phyloP scores from a whole-genome alignment of 2,888 invertebrate species.

The Chymomyza amoena region DNA sequence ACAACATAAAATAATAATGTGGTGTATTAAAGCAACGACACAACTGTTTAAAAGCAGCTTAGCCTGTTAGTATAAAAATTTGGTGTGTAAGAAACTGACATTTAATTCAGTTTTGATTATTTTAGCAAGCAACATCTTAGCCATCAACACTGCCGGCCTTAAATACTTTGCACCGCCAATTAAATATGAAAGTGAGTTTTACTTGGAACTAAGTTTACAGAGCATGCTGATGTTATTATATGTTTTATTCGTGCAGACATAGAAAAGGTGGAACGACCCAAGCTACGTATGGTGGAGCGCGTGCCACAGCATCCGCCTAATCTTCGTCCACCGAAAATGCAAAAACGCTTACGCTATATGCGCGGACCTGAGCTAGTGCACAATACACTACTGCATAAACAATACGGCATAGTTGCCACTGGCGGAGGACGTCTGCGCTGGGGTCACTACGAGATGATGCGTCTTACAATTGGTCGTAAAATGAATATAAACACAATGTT shows the following conservation, averaged over 20 bases:
- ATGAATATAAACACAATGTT: slow-evolving; percentile 91
- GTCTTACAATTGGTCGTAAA: slow-evolving; percentile 86
- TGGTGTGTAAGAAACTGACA: not conserved
- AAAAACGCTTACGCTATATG: slow-evolving; percentile 90
- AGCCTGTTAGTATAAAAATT: slow-evolving; percentile 30
- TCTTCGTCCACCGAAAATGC: slow-evolving; percentile 89
- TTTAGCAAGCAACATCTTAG: slow-evolving; percentile 39
- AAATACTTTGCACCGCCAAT: slow-evolving; percentile 86
- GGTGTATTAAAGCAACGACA: slow-evolving; percentile 39
- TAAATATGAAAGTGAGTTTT: slow-evolving; percentile 83
- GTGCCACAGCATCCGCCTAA: slow-evolving; percentile 85
- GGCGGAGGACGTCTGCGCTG: slow-evolving; percentile 89
- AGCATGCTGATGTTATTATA: slow-evolving; percentile 6
- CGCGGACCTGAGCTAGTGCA: slow-evolving; percentile 94
- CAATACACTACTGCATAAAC: slow-evolving; percentile 90
- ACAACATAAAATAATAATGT: slow-evolving; percentile 37
- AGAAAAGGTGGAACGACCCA: slow-evolving; percentile 86
- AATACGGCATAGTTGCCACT: slow-evolving; percentile 94
- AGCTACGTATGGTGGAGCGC: slow-evolving; percentile 85
- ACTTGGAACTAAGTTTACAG: slow-evolving; percentile 16
- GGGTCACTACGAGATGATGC: slow-evolving; percentile 94
- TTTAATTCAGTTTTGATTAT: slow-evolving; percentile 2
- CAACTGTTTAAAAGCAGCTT: slow-evolving; percentile 45
- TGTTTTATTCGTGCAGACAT: slow-evolving; percentile 80
- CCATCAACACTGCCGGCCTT: slow-evolving; percentile 80